Evolutionary conservation across 2,888 invertebrate species (phyloP), one percentile per base, ranked within the genome.

Genomic region (Agonopterix alstromeriana): DNA sequence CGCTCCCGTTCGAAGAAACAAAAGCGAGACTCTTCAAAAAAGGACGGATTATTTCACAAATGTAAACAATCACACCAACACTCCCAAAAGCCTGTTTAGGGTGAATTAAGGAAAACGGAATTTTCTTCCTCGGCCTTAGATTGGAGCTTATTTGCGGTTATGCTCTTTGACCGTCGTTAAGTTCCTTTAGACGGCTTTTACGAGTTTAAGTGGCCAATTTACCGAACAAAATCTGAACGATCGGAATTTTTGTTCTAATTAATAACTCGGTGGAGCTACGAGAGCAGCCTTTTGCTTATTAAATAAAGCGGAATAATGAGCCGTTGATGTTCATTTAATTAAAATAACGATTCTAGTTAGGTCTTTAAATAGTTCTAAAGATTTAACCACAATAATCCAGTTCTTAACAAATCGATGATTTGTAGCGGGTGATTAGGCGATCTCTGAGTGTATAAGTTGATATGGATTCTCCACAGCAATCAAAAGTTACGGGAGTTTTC

Each of bases 111-210:
- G 80, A 82, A 82, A 82, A 77, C 70, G 75, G 82, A 82, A 82
- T 83, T 86, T 83, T 80, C 84, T 78, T 74, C 73, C 73, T 74
- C 73, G 72, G 71, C 76, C 75, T 77, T 75, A 82, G 81, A 87
- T 86, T 80, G 83, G 78, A 76, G 83, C 85, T 87, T 88, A 85
- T 87, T 88, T 88, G 87, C 82, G 87, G 87, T 87, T 86, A 87
- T 86, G 82, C 87, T 82, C 86, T 87, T 87, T 88, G 87, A 87
- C 88, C 87, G 87, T 85, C 87, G 84, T 88, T 86, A 86, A 83
- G 83, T 81, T 87, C 79, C 83, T 79, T 79, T 73, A 72, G 82
- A 82, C 77, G 78, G 82, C 82, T 82, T 85, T 85, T 82, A 84
- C 81, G 82, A 83, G 82, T 86, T 87, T 72, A 80, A 88, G 88